These are phyloP conservation scores for Chaetodon trifasciatus DNA, from an alignment of 2,797 vertebrate species.

Conservation along the genomic window DNA sequence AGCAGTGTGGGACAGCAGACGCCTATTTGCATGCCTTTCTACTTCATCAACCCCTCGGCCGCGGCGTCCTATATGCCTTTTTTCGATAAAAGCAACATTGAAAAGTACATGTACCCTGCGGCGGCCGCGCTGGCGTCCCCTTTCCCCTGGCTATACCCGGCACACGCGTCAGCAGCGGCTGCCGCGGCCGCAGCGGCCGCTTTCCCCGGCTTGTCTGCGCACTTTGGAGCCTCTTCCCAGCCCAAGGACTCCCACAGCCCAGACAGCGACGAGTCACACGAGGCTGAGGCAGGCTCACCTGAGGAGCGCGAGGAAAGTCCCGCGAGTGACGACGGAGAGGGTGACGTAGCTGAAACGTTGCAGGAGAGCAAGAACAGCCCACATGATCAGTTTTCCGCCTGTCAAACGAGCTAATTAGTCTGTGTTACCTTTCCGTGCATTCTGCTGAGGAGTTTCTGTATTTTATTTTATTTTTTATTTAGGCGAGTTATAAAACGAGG, in stretches of 20 bases:
- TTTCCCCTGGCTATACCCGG: slow-evolving; percentile 92
- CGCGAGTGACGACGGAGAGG: slow-evolving; percentile 73
- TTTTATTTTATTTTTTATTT: slow-evolving; percentile 49
- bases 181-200: slow-evolving; percentile 78
- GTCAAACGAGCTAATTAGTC: slow-evolving; percentile 78
- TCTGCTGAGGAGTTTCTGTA: slow-evolving; percentile 68
- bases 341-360: slow-evolving; percentile 66
- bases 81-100: slow-evolving; percentile 92
- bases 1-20: slow-evolving; percentile 89
- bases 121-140: slow-evolving; percentile 82
- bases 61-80: slow-evolving; percentile 93
- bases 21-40: slow-evolving; percentile 95
- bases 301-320: slow-evolving; percentile 78
- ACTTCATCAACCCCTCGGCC: slow-evolving; percentile 94
- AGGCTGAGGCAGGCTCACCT: slow-evolving; percentile 75
- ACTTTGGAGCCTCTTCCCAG: slow-evolving; percentile 74
- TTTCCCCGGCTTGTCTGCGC: slow-evolving; percentile 88
- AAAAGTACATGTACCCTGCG: slow-evolving; percentile 92
- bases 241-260: slow-evolving; percentile 74
- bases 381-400: slow-evolving; percentile 69
- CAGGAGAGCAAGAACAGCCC: slow-evolving; percentile 66
- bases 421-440: slow-evolving; percentile 56
- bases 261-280: slow-evolving; percentile 74
- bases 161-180: slow-evolving; percentile 85
- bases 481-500: slow-evolving; percentile 63